phyloP scores from a whole-genome alignment of 2,888 invertebrate genomes.

The Drosophila demipolita region DNA sequence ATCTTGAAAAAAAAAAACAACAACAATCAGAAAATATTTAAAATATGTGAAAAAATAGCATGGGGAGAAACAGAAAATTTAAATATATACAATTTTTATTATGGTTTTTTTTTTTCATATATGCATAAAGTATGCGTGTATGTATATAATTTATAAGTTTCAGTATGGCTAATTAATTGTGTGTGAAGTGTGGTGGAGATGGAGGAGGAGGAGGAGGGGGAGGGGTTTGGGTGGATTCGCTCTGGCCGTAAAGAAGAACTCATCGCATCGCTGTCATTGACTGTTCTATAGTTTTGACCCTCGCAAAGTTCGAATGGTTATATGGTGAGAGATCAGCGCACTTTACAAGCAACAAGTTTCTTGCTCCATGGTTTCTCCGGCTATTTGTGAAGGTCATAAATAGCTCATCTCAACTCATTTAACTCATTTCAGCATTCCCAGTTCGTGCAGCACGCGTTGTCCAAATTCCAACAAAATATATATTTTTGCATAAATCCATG shows the following conservation, averaged over 20 bases:
- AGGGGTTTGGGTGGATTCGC: not conserved
- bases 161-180: conserved; percentile 66
- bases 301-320: conserved; percentile 75
- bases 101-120: conserved; percentile 24
- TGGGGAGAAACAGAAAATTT: conserved; percentile 16
- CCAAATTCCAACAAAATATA: conserved; percentile 47
- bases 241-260: conserved; percentile 4
- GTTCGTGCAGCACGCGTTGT: conserved; percentile 48
- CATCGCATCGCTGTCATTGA: conserved; percentile 65
- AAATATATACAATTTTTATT: conserved; percentile 45
- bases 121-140: not conserved
- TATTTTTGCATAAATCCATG: conserved; percentile 54
- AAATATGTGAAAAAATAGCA: conserved; percentile 31
- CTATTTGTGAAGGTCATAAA: conserved; percentile 35
- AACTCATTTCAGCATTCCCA: not conserved
- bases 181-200: conserved; percentile 9
- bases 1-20: conserved; percentile 54
- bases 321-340: conserved; percentile 69
- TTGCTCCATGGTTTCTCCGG: conserved; percentile 23
- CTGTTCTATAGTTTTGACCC: conserved; percentile 77
- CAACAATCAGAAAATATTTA: conserved; percentile 28
- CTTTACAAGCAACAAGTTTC: conserved; percentile 59
- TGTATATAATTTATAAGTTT: conserved; percentile 72
- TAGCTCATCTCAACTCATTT: conserved; percentile 16
- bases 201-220: no score